Evolutionary conservation across 2,888 invertebrate species (phyloP).

Genomic region (Xylota sylvarum): DNA sequence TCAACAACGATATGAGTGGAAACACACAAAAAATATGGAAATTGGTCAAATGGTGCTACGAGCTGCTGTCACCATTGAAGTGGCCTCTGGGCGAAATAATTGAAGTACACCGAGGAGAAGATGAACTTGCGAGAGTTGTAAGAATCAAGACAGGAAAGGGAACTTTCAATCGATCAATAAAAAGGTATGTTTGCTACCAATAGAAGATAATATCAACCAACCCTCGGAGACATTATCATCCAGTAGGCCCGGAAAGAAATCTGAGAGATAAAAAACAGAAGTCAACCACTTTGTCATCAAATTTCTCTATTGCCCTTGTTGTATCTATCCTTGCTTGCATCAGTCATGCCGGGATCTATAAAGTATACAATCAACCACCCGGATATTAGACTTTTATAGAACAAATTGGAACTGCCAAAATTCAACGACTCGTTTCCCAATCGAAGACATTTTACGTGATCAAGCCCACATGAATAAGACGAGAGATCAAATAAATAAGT

Average conservation of each 20-base stretch:
- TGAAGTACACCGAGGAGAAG: slow-evolving; percentile 12
- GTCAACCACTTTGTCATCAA: neutral
- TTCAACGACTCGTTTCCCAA: slow-evolving; percentile 14
- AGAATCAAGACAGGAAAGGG: slow-evolving; percentile 33
- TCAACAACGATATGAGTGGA: too few species aligned
- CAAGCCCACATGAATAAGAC: slow-evolving; percentile 25
- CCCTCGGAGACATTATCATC: neutral
- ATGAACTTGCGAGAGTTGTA: slow-evolving; percentile 11
- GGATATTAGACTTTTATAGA: slow-evolving; percentile 4
- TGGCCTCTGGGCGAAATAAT: slow-evolving; percentile 22
- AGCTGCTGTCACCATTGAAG: slow-evolving; percentile 15
- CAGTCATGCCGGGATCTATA: slow-evolving; percentile 7
- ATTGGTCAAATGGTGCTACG: too few species aligned
- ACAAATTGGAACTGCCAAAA: too few species aligned
- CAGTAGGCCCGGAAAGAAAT: slow-evolving; percentile 9
- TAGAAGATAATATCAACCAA: slow-evolving; percentile 19
- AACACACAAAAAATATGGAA: too few species aligned
- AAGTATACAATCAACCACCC: slow-evolving; percentile 17
- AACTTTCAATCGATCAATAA: slow-evolving; percentile 32
- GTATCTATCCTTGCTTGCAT: slow-evolving; percentile 10
- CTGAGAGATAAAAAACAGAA: slow-evolving; percentile 6
- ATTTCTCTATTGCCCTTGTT: slow-evolving; percentile 1
- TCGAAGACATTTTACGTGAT: slow-evolving; percentile 25
- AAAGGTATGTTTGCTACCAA: slow-evolving; percentile 37
- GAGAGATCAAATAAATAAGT: slow-evolving; percentile 3